These are phyloP conservation scores for Apotomis capreana DNA, from an alignment of 2,888 invertebrate species.

Conservation along the genomic window DNA sequence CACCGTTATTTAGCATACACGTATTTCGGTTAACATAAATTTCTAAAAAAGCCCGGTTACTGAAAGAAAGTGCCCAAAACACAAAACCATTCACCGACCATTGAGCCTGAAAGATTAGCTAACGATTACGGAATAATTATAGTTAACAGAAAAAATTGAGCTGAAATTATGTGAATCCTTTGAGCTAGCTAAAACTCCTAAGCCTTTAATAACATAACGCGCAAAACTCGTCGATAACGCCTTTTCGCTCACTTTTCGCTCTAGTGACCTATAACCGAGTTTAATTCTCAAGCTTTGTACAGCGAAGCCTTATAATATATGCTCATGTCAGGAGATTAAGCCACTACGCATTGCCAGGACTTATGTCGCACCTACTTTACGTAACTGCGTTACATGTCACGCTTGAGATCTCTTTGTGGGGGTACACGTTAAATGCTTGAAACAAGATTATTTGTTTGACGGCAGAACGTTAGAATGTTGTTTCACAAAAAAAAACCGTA, in stretches of 20 bases:
- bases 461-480: no score
- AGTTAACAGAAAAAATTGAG: no score
- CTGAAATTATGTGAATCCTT: neutral
- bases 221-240: slow-evolving; percentile 1
- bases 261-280: slow-evolving; percentile 26
- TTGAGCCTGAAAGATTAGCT: no score
- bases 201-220: neutral
- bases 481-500: no score
- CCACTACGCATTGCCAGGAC: slow-evolving; percentile 4
- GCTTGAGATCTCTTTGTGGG: neutral
- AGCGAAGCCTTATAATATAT: slow-evolving; percentile 24
- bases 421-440: neutral
- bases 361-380: slow-evolving; percentile 6
- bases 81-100: no score
- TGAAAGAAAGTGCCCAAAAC: no score
- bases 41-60: no score
- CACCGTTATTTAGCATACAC: no score
- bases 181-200: neutral
- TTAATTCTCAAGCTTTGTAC: slow-evolving; percentile 17
- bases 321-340: slow-evolving; percentile 17
- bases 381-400: neutral
- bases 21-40: no score
- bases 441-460: neutral
- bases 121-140: no score
- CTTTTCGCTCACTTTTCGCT: slow-evolving; percentile 25